Evolutionary conservation across 2,797 vertebrate genomes (phyloP).

Genomic region (Lates japonicus): DNA sequence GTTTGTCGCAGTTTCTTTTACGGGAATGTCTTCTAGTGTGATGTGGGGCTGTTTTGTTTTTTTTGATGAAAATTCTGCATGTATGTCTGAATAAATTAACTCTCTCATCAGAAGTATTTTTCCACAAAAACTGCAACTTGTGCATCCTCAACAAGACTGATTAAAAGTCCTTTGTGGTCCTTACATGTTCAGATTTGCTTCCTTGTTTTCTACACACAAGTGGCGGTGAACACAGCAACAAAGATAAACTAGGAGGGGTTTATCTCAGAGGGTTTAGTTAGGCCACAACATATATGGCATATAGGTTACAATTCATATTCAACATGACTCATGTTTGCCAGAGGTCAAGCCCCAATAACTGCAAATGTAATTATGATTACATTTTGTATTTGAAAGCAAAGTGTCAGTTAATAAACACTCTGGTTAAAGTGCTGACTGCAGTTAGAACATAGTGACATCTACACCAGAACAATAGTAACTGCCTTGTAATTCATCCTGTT

Average conservation of each 20-base stretch:
- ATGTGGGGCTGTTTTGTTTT: conserved; percentile 16
- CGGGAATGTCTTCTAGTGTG: background rate
- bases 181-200: background rate
- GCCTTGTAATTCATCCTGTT: too few relatives aligned
- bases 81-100: conserved; percentile 24
- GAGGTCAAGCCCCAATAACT: too few relatives aligned
- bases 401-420: background rate
- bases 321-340: background rate
- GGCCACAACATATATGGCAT: too few relatives aligned
- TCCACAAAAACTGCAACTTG: background rate
- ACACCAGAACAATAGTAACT: background rate
- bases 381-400: background rate
- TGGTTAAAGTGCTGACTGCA: background rate
- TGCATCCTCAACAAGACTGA: background rate
- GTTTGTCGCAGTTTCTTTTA: background rate
- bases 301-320: background rate
- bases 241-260: background rate
- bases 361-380: background rate
- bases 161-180: conserved; percentile 1
- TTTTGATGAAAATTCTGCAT: background rate
- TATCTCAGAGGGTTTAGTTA: background rate
- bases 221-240: background rate
- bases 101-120: conserved; percentile 3
- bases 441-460: background rate
- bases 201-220: background rate